These are phyloP conservation scores for Stenodera caucasica DNA, from an alignment of 2,888 invertebrate species.

Conservation along the genomic window DNA sequence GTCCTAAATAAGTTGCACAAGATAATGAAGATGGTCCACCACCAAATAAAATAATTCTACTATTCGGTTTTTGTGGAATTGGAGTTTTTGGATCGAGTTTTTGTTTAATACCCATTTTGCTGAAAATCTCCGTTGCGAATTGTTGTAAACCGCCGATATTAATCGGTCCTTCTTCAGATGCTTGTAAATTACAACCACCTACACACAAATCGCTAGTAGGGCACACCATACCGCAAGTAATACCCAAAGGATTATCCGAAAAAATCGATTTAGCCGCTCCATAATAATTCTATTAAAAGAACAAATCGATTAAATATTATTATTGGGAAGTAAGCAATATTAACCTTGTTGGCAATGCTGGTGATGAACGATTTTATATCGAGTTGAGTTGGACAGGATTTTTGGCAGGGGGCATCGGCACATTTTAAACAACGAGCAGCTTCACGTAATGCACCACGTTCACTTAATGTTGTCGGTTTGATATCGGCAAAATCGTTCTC, in stretches of 20 bases:
- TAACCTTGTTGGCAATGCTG: constrained; percentile 91
- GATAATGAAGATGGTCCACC: constrained; percentile 97
- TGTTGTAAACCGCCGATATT: constrained; percentile 99
- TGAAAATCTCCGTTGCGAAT: constrained; percentile 95
- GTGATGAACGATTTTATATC: constrained; percentile 97
- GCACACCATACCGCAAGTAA: constrained; percentile 98
- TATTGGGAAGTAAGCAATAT: not conserved
- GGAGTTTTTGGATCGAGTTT: constrained; percentile 74
- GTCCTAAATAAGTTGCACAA: constrained; percentile 92
- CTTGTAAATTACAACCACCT: constrained; percentile 95
- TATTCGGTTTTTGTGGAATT: constrained; percentile 60
- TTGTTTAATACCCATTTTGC: constrained; percentile 91
- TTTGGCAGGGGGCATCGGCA: constrained; percentile 97
- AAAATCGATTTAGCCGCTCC: constrained; percentile 95
- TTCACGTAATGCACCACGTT: constrained; percentile 89
- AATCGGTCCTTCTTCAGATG: constrained; percentile 95
- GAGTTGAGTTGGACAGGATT: constrained; percentile 96
- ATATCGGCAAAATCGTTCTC: constrained; percentile 94
- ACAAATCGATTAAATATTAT: not conserved
- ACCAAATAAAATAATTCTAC: constrained; percentile 85
- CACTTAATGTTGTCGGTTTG: constrained; percentile 95
- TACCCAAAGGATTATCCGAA: constrained; percentile 94
- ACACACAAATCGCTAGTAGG: constrained; percentile 98
- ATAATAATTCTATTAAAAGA: constrained; percentile 80
- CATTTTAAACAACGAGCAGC: constrained; percentile 89